These are phyloP conservation scores for Antennarius maculatus DNA, from an alignment of 2,797 vertebrate species.

Conservation along the genomic window DNA sequence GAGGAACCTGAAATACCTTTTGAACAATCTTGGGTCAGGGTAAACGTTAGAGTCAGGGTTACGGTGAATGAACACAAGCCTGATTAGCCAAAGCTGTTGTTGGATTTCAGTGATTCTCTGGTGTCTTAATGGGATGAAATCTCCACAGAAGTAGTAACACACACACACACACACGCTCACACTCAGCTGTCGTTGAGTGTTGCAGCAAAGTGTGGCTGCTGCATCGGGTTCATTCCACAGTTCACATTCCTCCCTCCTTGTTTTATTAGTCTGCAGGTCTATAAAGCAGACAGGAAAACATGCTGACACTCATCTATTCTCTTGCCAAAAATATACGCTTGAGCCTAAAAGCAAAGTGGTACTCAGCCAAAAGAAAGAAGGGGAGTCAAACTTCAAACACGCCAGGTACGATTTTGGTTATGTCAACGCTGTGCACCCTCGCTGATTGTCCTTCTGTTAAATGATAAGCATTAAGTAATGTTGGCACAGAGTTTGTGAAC, in stretches of 20 bases:
- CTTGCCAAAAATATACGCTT: constrained; percentile 41
- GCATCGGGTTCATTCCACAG: no score
- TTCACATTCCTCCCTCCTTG: background rate
- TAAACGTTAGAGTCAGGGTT: no score
- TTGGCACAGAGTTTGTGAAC: constrained; percentile 33
- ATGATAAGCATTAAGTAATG: constrained; percentile 30
- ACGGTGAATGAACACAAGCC: no score
- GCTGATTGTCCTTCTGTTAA: constrained; percentile 52
- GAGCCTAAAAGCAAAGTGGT: constrained; percentile 26
- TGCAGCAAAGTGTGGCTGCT: no score
- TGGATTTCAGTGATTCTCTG: no score
- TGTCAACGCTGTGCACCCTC: constrained; percentile 35
- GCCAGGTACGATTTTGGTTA: constrained; percentile 25
- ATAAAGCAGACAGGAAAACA: constrained; percentile 29
- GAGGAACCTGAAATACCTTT: no score
- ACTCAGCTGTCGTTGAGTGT: constrained; percentile 1
- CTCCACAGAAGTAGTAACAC: no score
- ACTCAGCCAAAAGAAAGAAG: background rate
- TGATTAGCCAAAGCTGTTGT: no score
- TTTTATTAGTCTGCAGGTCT: constrained; percentile 41
- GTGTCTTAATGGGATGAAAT: no score
- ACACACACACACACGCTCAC: no score
- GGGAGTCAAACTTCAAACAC: constrained; percentile 29
- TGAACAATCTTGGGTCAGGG: no score
- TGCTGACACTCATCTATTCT: constrained; percentile 40